Evolutionary conservation across 2,888 invertebrate genomes (phyloP).

Genomic region (Sepioteuthis lessoniana): DNA sequence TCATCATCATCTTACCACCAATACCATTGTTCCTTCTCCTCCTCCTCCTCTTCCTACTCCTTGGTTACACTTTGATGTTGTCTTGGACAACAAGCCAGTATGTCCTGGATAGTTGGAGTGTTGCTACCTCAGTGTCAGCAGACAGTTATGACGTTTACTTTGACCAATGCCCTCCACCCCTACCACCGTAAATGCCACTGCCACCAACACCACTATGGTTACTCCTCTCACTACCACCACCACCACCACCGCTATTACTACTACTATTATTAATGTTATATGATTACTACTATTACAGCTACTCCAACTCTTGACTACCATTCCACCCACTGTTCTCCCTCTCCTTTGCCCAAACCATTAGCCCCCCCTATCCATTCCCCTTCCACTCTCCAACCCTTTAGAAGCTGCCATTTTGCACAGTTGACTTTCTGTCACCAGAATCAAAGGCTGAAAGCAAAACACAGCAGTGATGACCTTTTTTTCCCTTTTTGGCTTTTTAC

Average conservation of each 20-base stretch:
- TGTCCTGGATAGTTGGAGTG: conserved; percentile 46
- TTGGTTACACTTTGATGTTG: neutral
- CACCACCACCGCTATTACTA: neutral
- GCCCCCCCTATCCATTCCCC: neutral
- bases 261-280: neutral
- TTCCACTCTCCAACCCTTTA: neutral
- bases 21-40: neutral
- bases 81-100: conserved; percentile 35
- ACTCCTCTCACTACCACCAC: neutral
- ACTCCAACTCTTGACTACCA: conserved; percentile 34
- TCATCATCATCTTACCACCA: conserved; percentile 12
- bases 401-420: conserved; percentile 33
- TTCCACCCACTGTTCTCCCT: neutral
- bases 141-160: neutral
- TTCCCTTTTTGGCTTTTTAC: neutral
- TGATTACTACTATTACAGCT: conserved; percentile 37
- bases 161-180: neutral
- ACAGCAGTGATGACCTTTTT: neutral
- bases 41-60: neutral
- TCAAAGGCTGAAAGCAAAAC: neutral
- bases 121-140: conserved; percentile 38
- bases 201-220: conserved; percentile 37
- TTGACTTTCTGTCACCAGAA: conserved; percentile 4
- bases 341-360: neutral
- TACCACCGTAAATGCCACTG: neutral